Evolutionary conservation across 2,113 vertebrate species (phyloP), one percentile per base, ranked within the genome.

Genomic region (Trogon melanurus): DNA sequence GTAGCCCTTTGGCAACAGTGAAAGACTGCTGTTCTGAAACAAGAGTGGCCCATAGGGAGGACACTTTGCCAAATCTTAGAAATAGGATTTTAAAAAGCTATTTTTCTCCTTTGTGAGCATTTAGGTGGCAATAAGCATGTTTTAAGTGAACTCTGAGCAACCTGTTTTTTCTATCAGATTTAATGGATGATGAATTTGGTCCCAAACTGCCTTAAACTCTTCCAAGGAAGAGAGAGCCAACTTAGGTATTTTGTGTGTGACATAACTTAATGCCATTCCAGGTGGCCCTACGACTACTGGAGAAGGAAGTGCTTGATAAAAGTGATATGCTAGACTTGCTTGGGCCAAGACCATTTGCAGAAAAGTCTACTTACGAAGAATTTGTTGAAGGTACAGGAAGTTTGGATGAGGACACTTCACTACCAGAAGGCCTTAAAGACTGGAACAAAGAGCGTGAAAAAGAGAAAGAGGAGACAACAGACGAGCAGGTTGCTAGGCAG

Each of bases 301-400:
- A 99, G 93, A 99, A 98, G 78, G 99, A 99, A 96, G 99, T 99
- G 32, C 98, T 99, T 61, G 99, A 99, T 95, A 99, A 99, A 97
- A 98, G 95, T 0, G 99, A 99, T 95, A 99, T 99, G 99, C 80
- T 99, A 57, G 98, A 99, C 90, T 97, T 99, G 66, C 97, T 99
- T 89, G 99, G 99, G 16, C 97, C 97, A 15, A 98, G 99, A 79
- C 99, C 99, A 0, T 99, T 99, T 79, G 98, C 98, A 1, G 99
- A 99, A 84, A 99, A 99, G 96, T 99, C 99, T 18, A 99, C 99
- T 0, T 99, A 99, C 0, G 99, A 99, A 96, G 99, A 99, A 36
- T 99, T 99, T 95, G 99, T 99, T 65, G 99, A 99, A 97, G 99
- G 99, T 56, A 99, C 99, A 0, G 99, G 99, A 13, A 98, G 99